Base-by-base conservation (phyloP, 2,797 vertebrate species). In the Gadopsis marmoratus region DNA sequence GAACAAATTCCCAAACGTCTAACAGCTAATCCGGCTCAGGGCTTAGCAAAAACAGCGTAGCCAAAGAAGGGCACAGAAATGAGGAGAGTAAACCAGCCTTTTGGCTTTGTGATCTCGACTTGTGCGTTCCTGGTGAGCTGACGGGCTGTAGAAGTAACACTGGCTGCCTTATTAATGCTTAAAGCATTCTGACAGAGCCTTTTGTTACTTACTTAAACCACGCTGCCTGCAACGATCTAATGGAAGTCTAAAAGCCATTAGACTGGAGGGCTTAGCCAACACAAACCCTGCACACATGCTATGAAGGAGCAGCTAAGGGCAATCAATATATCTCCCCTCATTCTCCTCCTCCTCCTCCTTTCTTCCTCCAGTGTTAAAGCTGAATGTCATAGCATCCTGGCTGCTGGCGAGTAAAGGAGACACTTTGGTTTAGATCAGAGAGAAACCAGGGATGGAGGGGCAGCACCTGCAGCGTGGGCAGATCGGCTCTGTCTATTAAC, bases 201-300 rank as follows among this genome's bases (percentile, higher is more conserved):
- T 91, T 92, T 94, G 93, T 94, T 95, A 92, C 94, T 92, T 91
- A 93, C 94, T 95, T 95, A 95, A 95, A 95, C 93, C 93, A 90
- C 53, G 68, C 88, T 71, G 86, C 71, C 85, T 91, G 77, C 87
- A 80, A 63, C 81, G 8, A 92, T 79, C 91, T 95, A 94, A 95
- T 94, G 92, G 93, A 93, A 69, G 89, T 91, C 86, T 93, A 91
- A 93, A 92, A 93, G 89, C 93, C 91, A 94, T 95, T 86, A 66
- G 87, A 79, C 85, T 82, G 65, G 89, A 86, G 92, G 92, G 90
- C 85, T 90, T 79, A 82, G 93, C 93, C 91, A 92, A 93, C 91
- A 91, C 92, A 88, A 91, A 87, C 85, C 73, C 66, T 67, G 79
- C 79, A 65, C 67, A 63, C 62, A 76, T 73, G 77, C 89, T 90